phyloP scores from a whole-genome alignment of 1,140 invertebrate species.

The Heterodera schachtii region DNA sequence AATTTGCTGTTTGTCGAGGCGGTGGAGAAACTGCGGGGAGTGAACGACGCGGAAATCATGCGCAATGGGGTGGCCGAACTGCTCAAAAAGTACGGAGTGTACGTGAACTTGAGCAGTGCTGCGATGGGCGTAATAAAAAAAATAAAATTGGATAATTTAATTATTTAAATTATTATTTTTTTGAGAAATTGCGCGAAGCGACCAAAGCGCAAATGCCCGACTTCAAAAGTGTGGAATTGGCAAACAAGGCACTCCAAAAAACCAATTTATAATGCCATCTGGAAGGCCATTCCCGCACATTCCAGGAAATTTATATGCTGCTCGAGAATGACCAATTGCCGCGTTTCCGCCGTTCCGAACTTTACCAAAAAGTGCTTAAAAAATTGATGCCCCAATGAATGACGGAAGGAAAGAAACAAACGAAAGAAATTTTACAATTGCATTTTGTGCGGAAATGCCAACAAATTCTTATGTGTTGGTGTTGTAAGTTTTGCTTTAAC shows the following conservation, averaged over 20 bases:
- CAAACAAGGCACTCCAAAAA: constrained; percentile 37
- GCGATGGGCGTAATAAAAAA: constrained; percentile 52
- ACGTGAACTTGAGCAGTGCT: constrained; percentile 50
- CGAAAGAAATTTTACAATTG: no score
- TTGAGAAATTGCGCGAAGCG: constrained; percentile 50
- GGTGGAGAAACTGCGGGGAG: constrained; percentile 55
- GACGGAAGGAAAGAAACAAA: background rate
- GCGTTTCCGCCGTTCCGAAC: constrained; percentile 57
- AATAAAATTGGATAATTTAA: constrained; percentile 6
- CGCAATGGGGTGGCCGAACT: constrained; percentile 50
- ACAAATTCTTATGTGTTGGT: no score
- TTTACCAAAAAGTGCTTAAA: background rate
- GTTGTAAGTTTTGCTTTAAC: no score
- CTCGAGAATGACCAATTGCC: constrained; percentile 63
- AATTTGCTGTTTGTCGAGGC: constrained; percentile 58
- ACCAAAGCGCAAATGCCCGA: constrained; percentile 45
- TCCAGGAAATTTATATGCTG: constrained; percentile 49
- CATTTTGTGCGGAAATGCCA: no score
- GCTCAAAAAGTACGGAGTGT: constrained; percentile 45
- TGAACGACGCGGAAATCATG: constrained; percentile 48
- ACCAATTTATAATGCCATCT: no score
- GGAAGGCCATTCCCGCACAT: no score
- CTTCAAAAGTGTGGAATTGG: constrained; percentile 45
- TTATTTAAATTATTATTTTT: background rate
- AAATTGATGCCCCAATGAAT: background rate